Conservation (phyloP, 1,140 invertebrate species). For the Semibalanus balanoides region DNA sequence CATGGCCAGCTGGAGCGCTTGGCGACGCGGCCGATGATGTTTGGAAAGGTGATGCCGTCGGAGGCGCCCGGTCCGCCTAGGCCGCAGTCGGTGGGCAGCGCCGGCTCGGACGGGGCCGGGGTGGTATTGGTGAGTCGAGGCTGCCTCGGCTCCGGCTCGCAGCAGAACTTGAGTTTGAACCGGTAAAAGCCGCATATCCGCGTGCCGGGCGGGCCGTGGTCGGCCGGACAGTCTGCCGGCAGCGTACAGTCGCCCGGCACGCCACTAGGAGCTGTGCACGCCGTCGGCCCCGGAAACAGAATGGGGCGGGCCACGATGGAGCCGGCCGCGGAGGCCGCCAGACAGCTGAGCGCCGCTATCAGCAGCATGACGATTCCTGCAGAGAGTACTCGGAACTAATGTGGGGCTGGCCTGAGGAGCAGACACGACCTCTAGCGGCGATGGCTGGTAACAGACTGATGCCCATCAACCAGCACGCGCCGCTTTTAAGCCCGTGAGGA, state of each 20-base stretch:
- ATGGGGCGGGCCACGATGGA: neutral
- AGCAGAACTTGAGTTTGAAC: neutral
- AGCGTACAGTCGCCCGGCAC: neutral
- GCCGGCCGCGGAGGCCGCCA: neutral
- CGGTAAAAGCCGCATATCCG: neutral
- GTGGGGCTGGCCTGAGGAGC: too few relatives aligned
- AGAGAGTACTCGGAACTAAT: too few relatives aligned
- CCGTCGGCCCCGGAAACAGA: neutral
- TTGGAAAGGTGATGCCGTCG: neutral
- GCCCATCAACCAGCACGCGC: too few relatives aligned
- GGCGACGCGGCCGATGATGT: neutral
- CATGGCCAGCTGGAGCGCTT: conserved; percentile 6
- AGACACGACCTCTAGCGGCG: too few relatives aligned
- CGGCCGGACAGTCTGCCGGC: neutral
- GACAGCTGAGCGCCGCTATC: neutral
- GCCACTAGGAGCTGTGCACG: neutral
- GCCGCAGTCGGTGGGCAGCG: neutral
- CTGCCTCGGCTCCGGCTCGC: neutral
- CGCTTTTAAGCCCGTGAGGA: too few relatives aligned
- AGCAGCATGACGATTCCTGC: neutral
- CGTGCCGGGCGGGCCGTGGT: too few relatives aligned
- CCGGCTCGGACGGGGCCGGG: too few relatives aligned
- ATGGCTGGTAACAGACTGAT: too few relatives aligned
- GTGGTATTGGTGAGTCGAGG: too few relatives aligned
- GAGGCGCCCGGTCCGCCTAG: too few relatives aligned